Conservation (phyloP, 2,888 invertebrate species). For the Mythimna lalbum region DNA sequence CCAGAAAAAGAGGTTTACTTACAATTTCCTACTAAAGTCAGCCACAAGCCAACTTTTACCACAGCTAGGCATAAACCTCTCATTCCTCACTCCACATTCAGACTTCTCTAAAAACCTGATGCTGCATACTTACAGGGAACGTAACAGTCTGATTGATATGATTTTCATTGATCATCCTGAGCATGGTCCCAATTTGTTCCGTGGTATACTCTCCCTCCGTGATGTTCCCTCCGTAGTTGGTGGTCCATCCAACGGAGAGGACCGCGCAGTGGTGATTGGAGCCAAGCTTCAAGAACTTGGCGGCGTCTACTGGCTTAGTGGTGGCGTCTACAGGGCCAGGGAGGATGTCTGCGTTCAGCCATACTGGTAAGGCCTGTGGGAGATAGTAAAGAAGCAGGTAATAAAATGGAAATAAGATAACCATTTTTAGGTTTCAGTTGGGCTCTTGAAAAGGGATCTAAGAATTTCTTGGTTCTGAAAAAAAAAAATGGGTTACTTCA, state of each 20-base stretch:
- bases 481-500: too few relatives aligned
- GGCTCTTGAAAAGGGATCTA: too few relatives aligned
- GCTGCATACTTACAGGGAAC: conserved; percentile 91
- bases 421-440: too few relatives aligned
- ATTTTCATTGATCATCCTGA: conserved; percentile 89
- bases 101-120: background rate
- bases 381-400: background rate
- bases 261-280: conserved; percentile 91
- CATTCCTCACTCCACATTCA: background rate
- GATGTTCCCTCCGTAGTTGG: conserved; percentile 90
- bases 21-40: too few relatives aligned
- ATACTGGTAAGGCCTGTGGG: conserved; percentile 93
- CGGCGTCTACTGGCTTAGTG: conserved; percentile 91
- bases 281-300: conserved; percentile 91
- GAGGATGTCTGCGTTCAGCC: conserved; percentile 97
- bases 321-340: conserved; percentile 93
- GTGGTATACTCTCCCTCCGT: conserved; percentile 91
- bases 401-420: background rate
- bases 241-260: conserved; percentile 96
- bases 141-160: conserved; percentile 93
- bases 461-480: too few relatives aligned
- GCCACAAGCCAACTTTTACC: too few relatives aligned
- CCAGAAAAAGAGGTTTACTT: too few relatives aligned
- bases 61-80: too few relatives aligned
- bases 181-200: conserved; percentile 93